A percentile compares a stretch with the other conserved stretches of the same genome.
Conservation (phyloP, 2,113 vertebrate species). For the Charina bottae region DNA sequence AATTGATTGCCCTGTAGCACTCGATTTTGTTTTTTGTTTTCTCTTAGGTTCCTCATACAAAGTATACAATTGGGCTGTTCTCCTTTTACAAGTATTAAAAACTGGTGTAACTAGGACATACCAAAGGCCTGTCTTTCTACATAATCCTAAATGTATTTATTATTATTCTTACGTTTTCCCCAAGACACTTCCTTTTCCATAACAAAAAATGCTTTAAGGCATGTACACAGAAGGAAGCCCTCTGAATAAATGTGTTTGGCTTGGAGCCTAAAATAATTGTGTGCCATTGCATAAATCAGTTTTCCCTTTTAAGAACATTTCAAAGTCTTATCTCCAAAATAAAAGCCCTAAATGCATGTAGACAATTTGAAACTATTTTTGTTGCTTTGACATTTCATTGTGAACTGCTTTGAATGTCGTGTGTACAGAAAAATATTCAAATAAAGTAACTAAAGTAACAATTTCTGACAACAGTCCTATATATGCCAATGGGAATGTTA, state of each 20-base stretch:
- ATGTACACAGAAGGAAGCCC: background rate
- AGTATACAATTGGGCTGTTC: background rate
- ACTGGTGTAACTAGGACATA: background rate
- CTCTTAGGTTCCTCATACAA: background rate
- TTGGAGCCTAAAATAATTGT: background rate
- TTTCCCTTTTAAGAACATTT: background rate
- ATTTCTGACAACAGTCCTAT: background rate
- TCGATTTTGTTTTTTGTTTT: background rate
- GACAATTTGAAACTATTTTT: background rate
- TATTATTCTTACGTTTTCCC: background rate
- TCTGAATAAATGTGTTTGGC: background rate
- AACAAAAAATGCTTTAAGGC: background rate
- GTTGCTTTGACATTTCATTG: background rate
- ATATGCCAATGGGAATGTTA: background rate
- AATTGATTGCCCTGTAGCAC: background rate
- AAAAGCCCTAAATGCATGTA: background rate
- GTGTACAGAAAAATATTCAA: background rate
- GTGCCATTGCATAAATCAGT: background rate
- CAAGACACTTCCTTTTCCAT: background rate
- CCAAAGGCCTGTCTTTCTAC: background rate
- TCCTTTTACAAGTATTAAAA: background rate
- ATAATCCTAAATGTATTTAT: background rate
- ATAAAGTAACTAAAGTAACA: background rate
- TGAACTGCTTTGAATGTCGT: background rate
- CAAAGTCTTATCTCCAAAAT: background rate